phyloP scores from a whole-genome alignment of 1,140 invertebrate species.

The Lepidurus apus region DNA sequence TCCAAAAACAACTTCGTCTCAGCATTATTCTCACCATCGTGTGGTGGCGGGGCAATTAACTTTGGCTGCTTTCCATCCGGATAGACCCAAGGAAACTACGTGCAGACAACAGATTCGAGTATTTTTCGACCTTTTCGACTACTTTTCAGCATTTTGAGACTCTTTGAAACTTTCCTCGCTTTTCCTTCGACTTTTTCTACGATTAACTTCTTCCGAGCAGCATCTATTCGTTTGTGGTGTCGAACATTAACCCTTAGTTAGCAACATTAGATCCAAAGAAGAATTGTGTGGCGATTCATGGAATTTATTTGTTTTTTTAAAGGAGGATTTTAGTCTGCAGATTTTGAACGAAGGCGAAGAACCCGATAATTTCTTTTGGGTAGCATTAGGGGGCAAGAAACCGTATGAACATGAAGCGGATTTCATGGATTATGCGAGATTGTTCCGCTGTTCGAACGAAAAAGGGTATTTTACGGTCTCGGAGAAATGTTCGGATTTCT shows the following conservation, averaged over 20 bases:
- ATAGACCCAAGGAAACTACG: slow-evolving; percentile 24
- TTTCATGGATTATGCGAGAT: slow-evolving; percentile 87
- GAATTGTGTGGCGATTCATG: neutral
- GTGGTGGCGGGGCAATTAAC: slow-evolving; percentile 23
- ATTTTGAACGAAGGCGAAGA: slow-evolving; percentile 94
- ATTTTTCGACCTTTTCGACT: neutral
- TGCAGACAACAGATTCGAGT: slow-evolving; percentile 20
- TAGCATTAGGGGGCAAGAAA: slow-evolving; percentile 86
- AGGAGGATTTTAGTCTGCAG: slow-evolving; percentile 75
- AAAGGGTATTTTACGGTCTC: slow-evolving; percentile 99
- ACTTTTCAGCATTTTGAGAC: slow-evolving; percentile 7
- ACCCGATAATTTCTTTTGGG: slow-evolving; percentile 99
- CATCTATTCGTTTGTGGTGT: slow-evolving; percentile 7
- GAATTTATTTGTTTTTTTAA: slow-evolving; percentile 26
- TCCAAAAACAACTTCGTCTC: neutral
- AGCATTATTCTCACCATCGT: slow-evolving; percentile 19
- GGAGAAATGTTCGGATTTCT: slow-evolving; percentile 99
- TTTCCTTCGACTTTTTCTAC: neutral
- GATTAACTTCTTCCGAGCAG: neutral
- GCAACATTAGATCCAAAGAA: neutral
- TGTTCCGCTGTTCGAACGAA: slow-evolving; percentile 98
- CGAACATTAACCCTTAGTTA: neutral
- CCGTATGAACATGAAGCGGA: slow-evolving; percentile 81
- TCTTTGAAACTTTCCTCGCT: neutral
- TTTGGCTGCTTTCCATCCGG: slow-evolving; percentile 19